Conservation (phyloP, 2,888 invertebrate species). For the Terebella lapidaria region DNA sequence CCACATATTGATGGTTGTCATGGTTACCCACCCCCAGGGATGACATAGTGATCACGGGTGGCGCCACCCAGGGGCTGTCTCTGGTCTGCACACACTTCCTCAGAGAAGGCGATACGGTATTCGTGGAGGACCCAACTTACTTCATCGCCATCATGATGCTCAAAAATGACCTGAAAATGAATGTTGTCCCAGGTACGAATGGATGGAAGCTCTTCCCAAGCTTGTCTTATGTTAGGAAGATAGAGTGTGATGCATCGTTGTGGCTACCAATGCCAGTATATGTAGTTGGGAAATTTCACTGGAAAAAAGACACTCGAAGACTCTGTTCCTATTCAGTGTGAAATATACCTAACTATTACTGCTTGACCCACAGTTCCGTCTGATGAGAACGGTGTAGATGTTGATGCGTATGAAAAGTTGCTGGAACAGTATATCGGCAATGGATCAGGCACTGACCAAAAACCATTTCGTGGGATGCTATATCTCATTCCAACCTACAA, state of each 20-base stretch:
- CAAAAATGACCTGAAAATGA: constrained; percentile 58
- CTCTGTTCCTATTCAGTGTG: no score
- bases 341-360: no score
- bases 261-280: no score
- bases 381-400: constrained; percentile 58
- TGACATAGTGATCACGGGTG: constrained; percentile 60
- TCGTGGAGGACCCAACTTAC: constrained; percentile 65
- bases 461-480: constrained; percentile 26
- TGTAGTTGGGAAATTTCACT: no score
- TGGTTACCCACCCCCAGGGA: constrained; percentile 47
- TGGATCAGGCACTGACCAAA: constrained; percentile 13
- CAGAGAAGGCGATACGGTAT: constrained; percentile 58
- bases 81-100: constrained; percentile 58
- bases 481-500: constrained; percentile 18
- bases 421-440: constrained; percentile 43
- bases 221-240: background rate
- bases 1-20: no score
- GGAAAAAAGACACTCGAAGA: no score
- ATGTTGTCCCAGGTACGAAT: constrained; percentile 55
- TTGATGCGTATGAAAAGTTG: constrained; percentile 55
- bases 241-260: background rate
- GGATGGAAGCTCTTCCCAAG: background rate
- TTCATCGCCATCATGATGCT: constrained; percentile 62
- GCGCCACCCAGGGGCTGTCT: constrained; percentile 63
- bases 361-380: constrained; percentile 55